These are phyloP conservation scores for Caracal caracal DNA, from an alignment of 2,113 vertebrate genomes.

Conservation along the genomic window DNA sequence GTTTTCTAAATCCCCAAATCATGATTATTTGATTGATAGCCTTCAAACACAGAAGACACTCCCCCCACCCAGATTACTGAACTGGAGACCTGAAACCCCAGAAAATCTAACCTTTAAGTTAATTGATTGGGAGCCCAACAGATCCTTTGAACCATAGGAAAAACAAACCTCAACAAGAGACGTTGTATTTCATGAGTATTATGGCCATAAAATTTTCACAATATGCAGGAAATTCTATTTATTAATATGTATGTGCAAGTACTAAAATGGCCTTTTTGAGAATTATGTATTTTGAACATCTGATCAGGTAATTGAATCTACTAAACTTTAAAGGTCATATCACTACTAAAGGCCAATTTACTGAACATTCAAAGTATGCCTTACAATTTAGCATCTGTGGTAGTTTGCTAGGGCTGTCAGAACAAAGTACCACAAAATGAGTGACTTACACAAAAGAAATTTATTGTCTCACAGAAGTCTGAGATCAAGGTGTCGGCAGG, in stretches of 20 bases:
- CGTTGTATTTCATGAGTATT: background rate
- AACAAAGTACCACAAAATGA: background rate
- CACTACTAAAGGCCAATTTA: slow-evolving; percentile 38
- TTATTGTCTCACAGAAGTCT: background rate
- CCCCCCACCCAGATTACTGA: background rate
- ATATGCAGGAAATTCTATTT: background rate
- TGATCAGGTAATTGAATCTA: slow-evolving; percentile 37
- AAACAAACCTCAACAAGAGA: background rate
- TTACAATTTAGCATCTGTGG: slow-evolving; percentile 24
- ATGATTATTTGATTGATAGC: background rate
- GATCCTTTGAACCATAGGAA: background rate
- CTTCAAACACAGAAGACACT: background rate
- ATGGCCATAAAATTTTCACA: background rate
- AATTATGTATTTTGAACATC: slow-evolving; percentile 46
- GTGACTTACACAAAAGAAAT: background rate
- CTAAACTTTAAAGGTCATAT: slow-evolving; percentile 56
- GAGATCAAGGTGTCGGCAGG: background rate
- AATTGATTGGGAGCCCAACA: background rate
- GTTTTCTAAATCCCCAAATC: slow-evolving; percentile 1
- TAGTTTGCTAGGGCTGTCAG: background rate
- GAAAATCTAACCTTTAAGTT: background rate
- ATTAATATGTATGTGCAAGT: slow-evolving; percentile 1
- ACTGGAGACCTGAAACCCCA: background rate
- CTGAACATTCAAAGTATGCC: slow-evolving; percentile 4
- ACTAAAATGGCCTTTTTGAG: slow-evolving; percentile 27